Conservation (phyloP, 2,888 invertebrate species). For the Watsonalla binaria region DNA sequence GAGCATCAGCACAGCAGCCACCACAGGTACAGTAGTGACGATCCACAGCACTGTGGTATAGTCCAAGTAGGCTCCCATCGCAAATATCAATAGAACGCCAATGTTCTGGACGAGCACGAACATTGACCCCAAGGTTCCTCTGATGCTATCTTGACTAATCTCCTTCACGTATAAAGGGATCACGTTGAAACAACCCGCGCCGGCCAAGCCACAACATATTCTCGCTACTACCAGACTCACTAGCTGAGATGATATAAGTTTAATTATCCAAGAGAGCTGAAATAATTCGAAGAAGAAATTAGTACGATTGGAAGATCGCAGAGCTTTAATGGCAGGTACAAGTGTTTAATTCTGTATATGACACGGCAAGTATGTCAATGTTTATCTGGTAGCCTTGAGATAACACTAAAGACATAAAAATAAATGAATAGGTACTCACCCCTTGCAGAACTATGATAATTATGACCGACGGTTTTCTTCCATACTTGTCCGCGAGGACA, state of each 20-base stretch:
- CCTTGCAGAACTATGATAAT: conserved; percentile 61
- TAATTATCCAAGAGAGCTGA: conserved; percentile 37
- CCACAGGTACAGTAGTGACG: conserved; percentile 27
- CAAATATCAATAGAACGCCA: conserved; percentile 43
- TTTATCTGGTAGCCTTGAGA: not conserved
- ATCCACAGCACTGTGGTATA: conserved; percentile 43
- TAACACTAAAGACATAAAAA: not conserved
- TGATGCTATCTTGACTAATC: conserved; percentile 44
- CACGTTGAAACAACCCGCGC: conserved; percentile 40
- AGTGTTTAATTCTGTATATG: not conserved
- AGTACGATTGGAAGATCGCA: not conserved
- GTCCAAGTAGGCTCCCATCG: conserved; percentile 42
- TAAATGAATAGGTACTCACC: conserved; percentile 32
- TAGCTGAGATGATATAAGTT: conserved; percentile 23
- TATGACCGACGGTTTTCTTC: conserved; percentile 59
- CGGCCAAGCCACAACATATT: conserved; percentile 33
- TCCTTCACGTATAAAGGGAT: conserved; percentile 51
- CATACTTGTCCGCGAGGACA: conserved; percentile 51
- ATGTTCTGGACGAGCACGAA: conserved; percentile 33
- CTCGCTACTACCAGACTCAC: conserved; percentile 37
- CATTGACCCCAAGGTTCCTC: conserved; percentile 41
- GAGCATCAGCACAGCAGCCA: conserved; percentile 32
- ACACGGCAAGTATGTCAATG: not conserved
- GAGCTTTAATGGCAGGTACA: conserved; percentile 4
- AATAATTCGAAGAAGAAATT: conserved; percentile 8